Percentiles rank a stretch among this genome's conserved stretches.
Conservation (phyloP, 2,797 vertebrate species). For the Gymnothorax javanicus region DNA sequence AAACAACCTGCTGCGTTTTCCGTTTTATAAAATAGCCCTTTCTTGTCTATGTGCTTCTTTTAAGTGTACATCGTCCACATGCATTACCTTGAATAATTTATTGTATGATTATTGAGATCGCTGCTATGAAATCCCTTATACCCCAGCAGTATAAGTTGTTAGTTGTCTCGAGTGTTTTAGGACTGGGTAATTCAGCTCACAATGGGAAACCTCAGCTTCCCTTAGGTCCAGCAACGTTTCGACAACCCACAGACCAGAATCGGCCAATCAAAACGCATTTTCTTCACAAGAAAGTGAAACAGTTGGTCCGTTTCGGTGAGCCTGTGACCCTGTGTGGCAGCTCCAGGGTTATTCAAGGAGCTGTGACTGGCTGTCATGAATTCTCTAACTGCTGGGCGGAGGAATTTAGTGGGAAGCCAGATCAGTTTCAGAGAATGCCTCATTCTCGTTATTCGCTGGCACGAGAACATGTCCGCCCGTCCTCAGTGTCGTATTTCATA, state of each 20-base stretch:
- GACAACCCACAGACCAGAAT: not conserved
- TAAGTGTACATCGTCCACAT: not conserved
- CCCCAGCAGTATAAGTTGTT: not conserved
- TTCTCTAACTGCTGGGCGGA: not conserved
- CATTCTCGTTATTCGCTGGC: not conserved
- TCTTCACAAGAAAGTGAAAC: not conserved
- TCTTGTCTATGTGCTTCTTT: not conserved
- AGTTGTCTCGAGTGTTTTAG: not conserved
- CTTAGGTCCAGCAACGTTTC: not conserved
- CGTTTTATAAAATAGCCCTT: not conserved
- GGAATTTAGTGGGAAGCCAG: not conserved
- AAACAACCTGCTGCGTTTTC: not conserved
- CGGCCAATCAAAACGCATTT: not conserved
- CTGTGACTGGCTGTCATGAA: not conserved
- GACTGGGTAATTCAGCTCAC: not conserved
- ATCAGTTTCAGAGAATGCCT: not conserved
- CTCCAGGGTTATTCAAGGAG: not conserved
- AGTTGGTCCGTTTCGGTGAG: not conserved
- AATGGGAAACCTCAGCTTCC: not conserved
- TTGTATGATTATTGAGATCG: constrained; percentile 6
- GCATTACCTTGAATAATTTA: not conserved
- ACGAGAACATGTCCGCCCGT: not conserved
- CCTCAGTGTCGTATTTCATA: not conserved
- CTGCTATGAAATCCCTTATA: not conserved
- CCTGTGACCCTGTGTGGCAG: not conserved